phyloP scores from a whole-genome alignment of 1,140 invertebrate species.

The Dufourea novaeangliae region DNA sequence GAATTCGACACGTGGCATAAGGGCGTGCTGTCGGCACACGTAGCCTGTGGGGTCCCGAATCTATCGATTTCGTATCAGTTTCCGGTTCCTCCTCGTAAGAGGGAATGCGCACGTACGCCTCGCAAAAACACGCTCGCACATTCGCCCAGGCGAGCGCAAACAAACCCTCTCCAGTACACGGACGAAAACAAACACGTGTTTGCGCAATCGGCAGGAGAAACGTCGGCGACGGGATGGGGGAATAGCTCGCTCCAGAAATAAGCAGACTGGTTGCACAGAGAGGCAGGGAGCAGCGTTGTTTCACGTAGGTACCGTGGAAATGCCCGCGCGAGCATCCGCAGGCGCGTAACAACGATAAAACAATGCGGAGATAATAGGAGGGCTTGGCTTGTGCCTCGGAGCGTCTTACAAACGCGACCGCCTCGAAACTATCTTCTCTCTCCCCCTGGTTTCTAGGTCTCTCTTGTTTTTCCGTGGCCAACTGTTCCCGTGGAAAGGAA shows the following conservation, averaged over 20 bases:
- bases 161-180: no score
- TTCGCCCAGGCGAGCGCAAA: neutral
- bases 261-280: neutral
- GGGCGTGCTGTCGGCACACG: constrained; percentile 5
- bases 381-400: constrained; percentile 42
- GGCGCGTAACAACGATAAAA: constrained; percentile 31
- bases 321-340: neutral
- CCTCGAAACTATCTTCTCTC: neutral
- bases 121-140: neutral
- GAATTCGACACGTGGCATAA: neutral
- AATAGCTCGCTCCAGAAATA: no score
- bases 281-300: no score
- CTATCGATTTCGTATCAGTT: constrained; percentile 67
- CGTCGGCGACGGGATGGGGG: no score
- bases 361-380: constrained; percentile 53
- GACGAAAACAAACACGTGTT: constrained; percentile 1
- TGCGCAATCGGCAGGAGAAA: constrained; percentile 1
- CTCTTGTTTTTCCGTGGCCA: neutral
- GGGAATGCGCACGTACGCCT: constrained; percentile 3
- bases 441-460: constrained; percentile 15
- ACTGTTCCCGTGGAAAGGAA: neutral
- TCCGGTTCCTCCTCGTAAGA: constrained; percentile 37
- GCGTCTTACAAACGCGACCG: constrained; percentile 19
- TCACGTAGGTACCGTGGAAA: neutral
- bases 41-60: constrained; percentile 28